Evolutionary conservation across 2,797 vertebrate species (phyloP).

Genomic region (Heteromormyrus szaboi): DNA sequence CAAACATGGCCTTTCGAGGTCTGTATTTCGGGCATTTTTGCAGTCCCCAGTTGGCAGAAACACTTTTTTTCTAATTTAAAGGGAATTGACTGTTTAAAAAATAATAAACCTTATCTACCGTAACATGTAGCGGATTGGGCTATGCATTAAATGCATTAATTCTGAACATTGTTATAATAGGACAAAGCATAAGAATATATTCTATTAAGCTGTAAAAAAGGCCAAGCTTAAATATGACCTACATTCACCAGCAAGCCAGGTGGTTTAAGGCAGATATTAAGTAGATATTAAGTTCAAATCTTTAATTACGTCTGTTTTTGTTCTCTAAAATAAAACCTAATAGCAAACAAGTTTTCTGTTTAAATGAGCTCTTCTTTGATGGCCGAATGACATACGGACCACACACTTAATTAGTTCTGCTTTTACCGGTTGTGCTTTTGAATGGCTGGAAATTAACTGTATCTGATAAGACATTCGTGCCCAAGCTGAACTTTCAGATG

Average conservation of each 20-base stretch:
- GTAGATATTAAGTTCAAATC: not conserved
- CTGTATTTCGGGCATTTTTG: not conserved
- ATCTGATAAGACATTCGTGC: conserved; percentile 40
- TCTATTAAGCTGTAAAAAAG: not conserved
- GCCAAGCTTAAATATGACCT: not conserved
- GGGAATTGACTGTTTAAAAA: not conserved
- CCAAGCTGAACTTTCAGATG: conserved; percentile 39
- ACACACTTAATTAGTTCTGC: conserved; percentile 40
- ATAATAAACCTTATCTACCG: not conserved
- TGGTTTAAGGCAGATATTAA: not conserved
- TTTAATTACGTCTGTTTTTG: not conserved
- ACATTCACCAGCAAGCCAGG: not conserved
- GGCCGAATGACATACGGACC: conserved; percentile 23
- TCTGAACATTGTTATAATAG: not conserved
- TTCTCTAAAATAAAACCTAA: not conserved
- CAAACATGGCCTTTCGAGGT: not conserved
- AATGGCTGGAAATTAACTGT: conserved; percentile 40
- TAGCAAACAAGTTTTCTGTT: not conserved
- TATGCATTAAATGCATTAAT: not conserved
- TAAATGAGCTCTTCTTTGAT: not conserved
- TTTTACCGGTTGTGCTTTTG: conserved; percentile 40
- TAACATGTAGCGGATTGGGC: not conserved
- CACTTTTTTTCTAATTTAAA: not conserved
- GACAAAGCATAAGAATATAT: not conserved
- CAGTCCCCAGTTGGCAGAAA: conserved; percentile 47